Base-by-base conservation (phyloP, 2,797 vertebrate species). In the Pyrocephalus nanus region DNA sequence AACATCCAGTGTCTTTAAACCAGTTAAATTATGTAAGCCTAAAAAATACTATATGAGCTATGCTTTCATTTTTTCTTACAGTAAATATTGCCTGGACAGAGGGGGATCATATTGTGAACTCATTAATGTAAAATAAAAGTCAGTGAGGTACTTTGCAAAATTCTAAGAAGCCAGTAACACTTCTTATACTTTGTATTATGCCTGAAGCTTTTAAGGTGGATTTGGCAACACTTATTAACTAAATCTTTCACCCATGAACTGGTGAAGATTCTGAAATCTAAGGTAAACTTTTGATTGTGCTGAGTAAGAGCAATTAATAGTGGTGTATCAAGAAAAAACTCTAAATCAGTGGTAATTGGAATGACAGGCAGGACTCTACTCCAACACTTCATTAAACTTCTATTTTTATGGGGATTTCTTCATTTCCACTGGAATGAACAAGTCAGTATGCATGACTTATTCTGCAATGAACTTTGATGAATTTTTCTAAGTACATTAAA, bases 301-400 rank as follows among this genome's bases (percentile, higher is more conserved):
- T 96, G 87, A 97, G 71, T 97, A 97, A 95, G 96, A 96, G 90
- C 95, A 97, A 98, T 98, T 98, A 97, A 96, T 92, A 92, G 58
- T 55, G 16, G 67, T 88, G n/a, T 84, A 96, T 96, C 87, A 94
- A 91, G 86, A 65, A 96, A 83, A 97, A 95, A 95, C 92, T 97
- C 85, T 90, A 96, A 98, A 97, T 97, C 96, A 94, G 65, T 95
- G 76, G 96, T 97, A 98, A 98, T 96, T 97, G 93, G 87, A 97
- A 95, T 97, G 97, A 97, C 97, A 97, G 96, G 89, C 96, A 97
- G 95, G 96, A 86, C 95, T 97, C 96, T 80, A 90, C 95, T 97
- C 97, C 95, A 97, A 97, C 97, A 98, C 97, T 98, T 98, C 97
- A 98, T 98, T 98, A 98, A 97, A 98, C 97, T 97, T 96, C 96